A percentile compares a stretch with the other conserved stretches of the same genome.
These are phyloP conservation scores for Tetraneura akinire DNA, from an alignment of 1,140 invertebrate genomes.

Conservation along the genomic window DNA sequence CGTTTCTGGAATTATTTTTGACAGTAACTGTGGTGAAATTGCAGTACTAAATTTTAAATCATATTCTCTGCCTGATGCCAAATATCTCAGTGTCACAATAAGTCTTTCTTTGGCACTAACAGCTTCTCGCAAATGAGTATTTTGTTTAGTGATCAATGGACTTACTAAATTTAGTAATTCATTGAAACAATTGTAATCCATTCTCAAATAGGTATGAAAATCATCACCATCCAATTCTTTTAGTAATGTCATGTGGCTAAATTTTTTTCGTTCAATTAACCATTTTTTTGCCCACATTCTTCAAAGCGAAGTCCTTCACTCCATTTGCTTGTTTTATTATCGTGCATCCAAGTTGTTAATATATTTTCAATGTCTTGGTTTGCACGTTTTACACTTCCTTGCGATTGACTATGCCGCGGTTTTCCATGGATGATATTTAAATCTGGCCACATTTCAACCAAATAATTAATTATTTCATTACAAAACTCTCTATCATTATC, in stretches of 20 bases:
- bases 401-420: slow-evolving; percentile 57
- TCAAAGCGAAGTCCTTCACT: slow-evolving; percentile 53
- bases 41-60: slow-evolving; percentile 19
- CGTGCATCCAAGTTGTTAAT: slow-evolving; percentile 57
- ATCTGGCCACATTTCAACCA: too few relatives aligned
- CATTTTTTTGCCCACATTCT: slow-evolving; percentile 7
- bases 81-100: not conserved
- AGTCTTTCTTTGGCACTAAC: slow-evolving; percentile 10
- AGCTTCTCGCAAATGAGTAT: slow-evolving; percentile 14
- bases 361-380: slow-evolving; percentile 60
- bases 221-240: slow-evolving; percentile 23
- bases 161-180: slow-evolving; percentile 34
- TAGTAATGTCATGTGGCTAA: slow-evolving; percentile 17
- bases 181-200: not conserved
- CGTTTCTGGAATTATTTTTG: slow-evolving; percentile 25
- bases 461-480: too few relatives aligned
- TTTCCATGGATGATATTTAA: too few relatives aligned
- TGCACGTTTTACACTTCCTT: slow-evolving; percentile 58
- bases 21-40: slow-evolving; percentile 20
- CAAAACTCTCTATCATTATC: too few relatives aligned
- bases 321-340: slow-evolving; percentile 56
- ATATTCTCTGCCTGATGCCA: slow-evolving; percentile 35
- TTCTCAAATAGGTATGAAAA: slow-evolving; percentile 15
- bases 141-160: slow-evolving; percentile 23
- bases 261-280: slow-evolving; percentile 15